phyloP scores from a whole-genome alignment of 2,888 invertebrate species.

The Prostheceraeus crozeri region DNA sequence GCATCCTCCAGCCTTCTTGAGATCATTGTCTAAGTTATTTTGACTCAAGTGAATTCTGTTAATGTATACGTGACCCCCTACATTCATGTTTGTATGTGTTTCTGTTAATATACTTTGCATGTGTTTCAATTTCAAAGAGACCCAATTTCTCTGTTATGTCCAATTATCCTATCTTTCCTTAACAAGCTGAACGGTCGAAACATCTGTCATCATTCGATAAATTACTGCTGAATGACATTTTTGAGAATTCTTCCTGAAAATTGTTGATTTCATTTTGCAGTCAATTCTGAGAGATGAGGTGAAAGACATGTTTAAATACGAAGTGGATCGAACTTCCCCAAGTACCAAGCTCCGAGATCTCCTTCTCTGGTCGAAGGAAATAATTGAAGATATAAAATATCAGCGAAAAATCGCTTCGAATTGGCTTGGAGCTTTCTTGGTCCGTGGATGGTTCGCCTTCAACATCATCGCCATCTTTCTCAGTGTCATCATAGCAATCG shows the following conservation, averaged over 20 bases:
- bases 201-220: too few species aligned
- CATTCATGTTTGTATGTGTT: too few species aligned
- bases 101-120: too few species aligned
- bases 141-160: too few species aligned
- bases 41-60: too few species aligned
- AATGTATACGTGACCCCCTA: too few species aligned
- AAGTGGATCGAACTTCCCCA: slow-evolving; percentile 51
- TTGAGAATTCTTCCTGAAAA: neutral
- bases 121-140: too few species aligned
- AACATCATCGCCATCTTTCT: slow-evolving; percentile 48
- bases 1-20: too few species aligned
- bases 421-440: slow-evolving; percentile 47
- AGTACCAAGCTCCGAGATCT: slow-evolving; percentile 55
- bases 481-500: slow-evolving; percentile 45
- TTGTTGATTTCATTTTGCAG: slow-evolving; percentile 30
- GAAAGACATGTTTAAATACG: slow-evolving; percentile 55
- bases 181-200: too few species aligned
- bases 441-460: slow-evolving; percentile 49
- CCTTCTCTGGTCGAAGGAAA: slow-evolving; percentile 55
- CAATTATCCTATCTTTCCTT: too few species aligned
- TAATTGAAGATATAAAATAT: slow-evolving; percentile 54
- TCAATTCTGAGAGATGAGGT: slow-evolving; percentile 53
- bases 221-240: slow-evolving; percentile 41
- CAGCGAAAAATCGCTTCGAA: slow-evolving; percentile 47
- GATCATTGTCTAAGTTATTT: too few species aligned